Conservation (phyloP, 2,113 vertebrate species). For the Syrrhaptes paradoxus region DNA sequence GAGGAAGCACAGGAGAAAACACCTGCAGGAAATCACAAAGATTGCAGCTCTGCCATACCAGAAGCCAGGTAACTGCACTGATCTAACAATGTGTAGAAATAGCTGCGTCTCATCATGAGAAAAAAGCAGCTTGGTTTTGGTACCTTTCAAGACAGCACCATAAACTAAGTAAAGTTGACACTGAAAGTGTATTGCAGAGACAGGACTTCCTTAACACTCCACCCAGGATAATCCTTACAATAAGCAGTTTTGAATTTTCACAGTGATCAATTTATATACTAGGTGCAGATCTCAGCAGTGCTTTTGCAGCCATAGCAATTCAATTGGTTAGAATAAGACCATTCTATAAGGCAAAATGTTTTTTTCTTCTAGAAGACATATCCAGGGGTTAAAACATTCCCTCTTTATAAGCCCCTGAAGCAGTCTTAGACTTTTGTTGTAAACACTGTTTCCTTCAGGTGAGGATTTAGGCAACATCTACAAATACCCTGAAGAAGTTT, state of each 20-base stretch:
- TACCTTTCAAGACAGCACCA: neutral
- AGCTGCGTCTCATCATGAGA: neutral
- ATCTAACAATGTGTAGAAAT: neutral
- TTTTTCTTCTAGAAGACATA: neutral
- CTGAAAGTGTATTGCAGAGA: neutral
- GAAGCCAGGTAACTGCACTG: neutral
- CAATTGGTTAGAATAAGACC: neutral
- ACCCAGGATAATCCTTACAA: neutral
- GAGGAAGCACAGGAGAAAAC: accelerated
- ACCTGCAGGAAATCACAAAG: neutral
- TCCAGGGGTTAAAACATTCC: neutral
- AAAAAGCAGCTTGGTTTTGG: neutral
- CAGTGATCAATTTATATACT: neutral
- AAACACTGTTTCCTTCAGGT: neutral
- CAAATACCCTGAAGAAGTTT: neutral
- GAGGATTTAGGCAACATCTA: neutral
- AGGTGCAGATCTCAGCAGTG: neutral
- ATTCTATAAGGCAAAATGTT: neutral
- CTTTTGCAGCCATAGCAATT: neutral
- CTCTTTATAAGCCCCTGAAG: neutral
- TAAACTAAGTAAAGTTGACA: neutral
- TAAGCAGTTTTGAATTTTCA: neutral
- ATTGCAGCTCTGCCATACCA: neutral
- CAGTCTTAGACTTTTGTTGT: neutral
- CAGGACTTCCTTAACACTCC: neutral